Percentiles rank a stretch among this genome's conserved stretches.
Conservation (phyloP, 30 jellyfish, hydroid and myxozoan genomes). For the Chrysaora quinquecirrha region DNA sequence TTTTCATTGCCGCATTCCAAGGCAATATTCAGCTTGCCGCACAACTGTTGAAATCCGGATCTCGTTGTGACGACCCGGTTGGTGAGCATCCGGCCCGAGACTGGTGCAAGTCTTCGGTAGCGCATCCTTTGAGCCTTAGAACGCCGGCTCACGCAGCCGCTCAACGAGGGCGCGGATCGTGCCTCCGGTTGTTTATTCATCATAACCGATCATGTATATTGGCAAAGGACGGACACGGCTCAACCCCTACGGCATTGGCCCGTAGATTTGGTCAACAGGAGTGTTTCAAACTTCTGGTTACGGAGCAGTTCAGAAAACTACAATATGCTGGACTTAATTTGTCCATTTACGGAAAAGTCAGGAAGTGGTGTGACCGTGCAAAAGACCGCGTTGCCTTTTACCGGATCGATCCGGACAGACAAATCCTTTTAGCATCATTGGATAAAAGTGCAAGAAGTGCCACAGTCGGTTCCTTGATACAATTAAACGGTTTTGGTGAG, state of each 20-base stretch:
- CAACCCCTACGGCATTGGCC: slow-evolving; percentile 67
- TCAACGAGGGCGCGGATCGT: slow-evolving; percentile 53
- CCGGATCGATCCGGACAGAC: slow-evolving; percentile 43
- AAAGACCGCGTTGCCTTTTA: slow-evolving; percentile 63
- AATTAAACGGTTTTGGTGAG: slow-evolving; percentile 61
- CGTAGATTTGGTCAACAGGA: slow-evolving; percentile 65
- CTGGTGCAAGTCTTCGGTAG: slow-evolving; percentile 40
- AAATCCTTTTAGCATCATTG: slow-evolving; percentile 29
- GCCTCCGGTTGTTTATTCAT: slow-evolving; percentile 65
- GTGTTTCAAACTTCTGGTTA: slow-evolving; percentile 50
- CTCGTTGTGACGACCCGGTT: slow-evolving; percentile 77
- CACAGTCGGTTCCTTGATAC: slow-evolving; percentile 67
- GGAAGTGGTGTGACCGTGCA: slow-evolving; percentile 80
- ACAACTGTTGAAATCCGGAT: slow-evolving; percentile 66
- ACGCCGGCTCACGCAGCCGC: slow-evolving; percentile 81
- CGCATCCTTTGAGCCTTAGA: slow-evolving; percentile 56
- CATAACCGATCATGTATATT: slow-evolving; percentile 68
- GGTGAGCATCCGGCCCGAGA: slow-evolving; percentile 75
- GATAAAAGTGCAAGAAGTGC: slow-evolving; percentile 55
- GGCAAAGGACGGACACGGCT: slow-evolving; percentile 60
- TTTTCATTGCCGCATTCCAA: slow-evolving; percentile 72
- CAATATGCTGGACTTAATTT: slow-evolving; percentile 58
- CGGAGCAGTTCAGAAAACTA: slow-evolving; percentile 63
- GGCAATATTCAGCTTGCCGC: slow-evolving; percentile 68
- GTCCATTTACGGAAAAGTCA: slow-evolving; percentile 53